Evolutionary conservation across 2,113 vertebrate species (phyloP).

Genomic region (Galeopterus variegatus): DNA sequence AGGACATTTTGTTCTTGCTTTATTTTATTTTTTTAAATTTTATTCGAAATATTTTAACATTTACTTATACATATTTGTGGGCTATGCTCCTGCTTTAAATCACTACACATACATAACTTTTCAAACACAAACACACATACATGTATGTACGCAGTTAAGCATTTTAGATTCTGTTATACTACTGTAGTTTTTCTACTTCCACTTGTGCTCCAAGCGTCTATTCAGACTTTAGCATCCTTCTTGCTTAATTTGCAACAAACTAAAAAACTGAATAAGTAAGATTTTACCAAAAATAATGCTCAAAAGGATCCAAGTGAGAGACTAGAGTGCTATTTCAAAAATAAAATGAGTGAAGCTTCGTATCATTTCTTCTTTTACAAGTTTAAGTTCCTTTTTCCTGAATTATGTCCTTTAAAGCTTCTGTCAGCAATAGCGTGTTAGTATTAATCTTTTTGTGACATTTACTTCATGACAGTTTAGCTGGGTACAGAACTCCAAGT

Average conservation of each 20-base stretch:
- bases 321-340: neutral
- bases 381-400: neutral
- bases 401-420: neutral
- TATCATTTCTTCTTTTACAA: neutral
- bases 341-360: neutral
- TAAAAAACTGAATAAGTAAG: neutral
- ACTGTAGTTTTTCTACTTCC: neutral
- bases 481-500: neutral
- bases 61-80: no score
- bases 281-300: slow-evolving; percentile 29
- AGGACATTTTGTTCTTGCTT: neutral
- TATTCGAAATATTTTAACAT: no score
- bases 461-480: slow-evolving; percentile 10
- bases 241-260: neutral
- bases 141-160: neutral
- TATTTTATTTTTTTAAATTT: neutral
- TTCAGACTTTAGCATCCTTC: neutral
- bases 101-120: neutral
- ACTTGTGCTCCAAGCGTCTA: neutral
- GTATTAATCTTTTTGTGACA: neutral
- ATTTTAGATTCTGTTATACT: neutral
- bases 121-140: neutral
- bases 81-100: neutral
- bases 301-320: slow-evolving; percentile 9
- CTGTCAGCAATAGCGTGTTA: neutral